Evolutionary conservation across 1,140 invertebrate species (phyloP).

Genomic region (Monomorium pharaonis): DNA sequence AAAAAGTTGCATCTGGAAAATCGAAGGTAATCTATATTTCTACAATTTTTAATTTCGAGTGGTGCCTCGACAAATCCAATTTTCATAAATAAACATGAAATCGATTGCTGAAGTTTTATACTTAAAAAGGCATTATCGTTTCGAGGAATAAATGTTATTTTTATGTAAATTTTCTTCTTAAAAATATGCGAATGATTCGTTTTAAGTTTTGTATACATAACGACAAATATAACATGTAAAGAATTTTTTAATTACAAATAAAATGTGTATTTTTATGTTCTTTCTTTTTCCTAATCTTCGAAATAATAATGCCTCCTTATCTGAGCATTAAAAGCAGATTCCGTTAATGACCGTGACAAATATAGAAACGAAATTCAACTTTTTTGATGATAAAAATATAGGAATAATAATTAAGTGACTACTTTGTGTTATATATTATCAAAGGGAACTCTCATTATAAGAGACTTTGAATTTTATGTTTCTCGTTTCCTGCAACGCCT

Average conservation of each 20-base stretch:
- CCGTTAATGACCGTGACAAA: neutral
- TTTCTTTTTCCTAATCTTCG: too few species aligned
- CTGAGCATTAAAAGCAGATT: neutral
- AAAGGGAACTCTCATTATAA: neutral
- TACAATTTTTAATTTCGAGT: too few species aligned
- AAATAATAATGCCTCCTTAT: too few species aligned
- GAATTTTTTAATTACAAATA: too few species aligned
- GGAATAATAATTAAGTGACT: neutral
- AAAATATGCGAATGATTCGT: too few species aligned
- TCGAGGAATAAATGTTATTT: too few species aligned
- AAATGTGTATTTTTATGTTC: too few species aligned
- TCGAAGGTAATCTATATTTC: slow-evolving; percentile 9
- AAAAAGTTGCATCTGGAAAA: slow-evolving; percentile 64
- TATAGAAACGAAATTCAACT: neutral
- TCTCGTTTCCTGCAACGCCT: neutral
- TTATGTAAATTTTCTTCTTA: too few species aligned
- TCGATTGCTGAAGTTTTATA: neutral
- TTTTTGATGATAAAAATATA: neutral
- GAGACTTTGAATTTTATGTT: neutral
- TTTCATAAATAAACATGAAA: neutral
- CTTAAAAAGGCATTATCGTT: too few species aligned
- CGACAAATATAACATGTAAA: too few species aligned
- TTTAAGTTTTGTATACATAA: too few species aligned
- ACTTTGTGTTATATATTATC: neutral
- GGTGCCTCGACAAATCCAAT: neutral